Percentiles rank a stretch among this genome's conserved stretches.
Evolutionary conservation across 2,888 invertebrate genomes (phyloP).

Genomic region (Callyntrura guangdongensis): DNA sequence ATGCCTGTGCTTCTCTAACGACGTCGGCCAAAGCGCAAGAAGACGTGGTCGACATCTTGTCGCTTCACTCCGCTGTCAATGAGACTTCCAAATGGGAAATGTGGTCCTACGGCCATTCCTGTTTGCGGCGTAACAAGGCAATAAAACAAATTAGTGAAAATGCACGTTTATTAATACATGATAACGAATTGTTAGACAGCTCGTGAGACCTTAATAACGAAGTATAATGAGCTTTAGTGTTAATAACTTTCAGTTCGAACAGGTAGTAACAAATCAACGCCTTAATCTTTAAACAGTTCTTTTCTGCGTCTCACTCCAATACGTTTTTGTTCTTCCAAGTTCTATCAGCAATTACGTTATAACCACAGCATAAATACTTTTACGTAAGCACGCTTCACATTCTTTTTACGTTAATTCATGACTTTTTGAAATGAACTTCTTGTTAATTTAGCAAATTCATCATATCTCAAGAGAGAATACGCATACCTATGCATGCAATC

Average conservation of each 20-base stretch:
- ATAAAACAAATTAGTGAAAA: conserved; percentile 1
- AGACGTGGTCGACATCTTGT: conserved; percentile 96
- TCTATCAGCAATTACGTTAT: no score
- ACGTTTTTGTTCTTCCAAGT: no score
- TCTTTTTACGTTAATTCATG: background rate
- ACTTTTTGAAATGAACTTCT: background rate
- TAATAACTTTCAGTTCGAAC: no score
- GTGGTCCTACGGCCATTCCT: conserved; percentile 67
- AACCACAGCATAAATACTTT: no score
- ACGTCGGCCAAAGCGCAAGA: conserved; percentile 94
- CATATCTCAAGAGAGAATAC: background rate
- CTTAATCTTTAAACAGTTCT: no score
- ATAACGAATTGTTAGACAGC: no score
- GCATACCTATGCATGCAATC: background rate
- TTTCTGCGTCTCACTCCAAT: no score
- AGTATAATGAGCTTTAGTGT: no score
- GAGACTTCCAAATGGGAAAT: conserved; percentile 77
- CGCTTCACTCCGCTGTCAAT: conserved; percentile 91
- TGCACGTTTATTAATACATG: no score
- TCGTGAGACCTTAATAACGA: no score
- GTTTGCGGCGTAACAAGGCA: background rate
- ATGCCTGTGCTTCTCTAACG: conserved; percentile 86
- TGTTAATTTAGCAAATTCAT: background rate
- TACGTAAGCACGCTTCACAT: background rate
- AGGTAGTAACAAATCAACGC: no score